These are phyloP conservation scores for Baronia brevicornis DNA, from an alignment of 2,888 invertebrate species.

Conservation along the genomic window DNA sequence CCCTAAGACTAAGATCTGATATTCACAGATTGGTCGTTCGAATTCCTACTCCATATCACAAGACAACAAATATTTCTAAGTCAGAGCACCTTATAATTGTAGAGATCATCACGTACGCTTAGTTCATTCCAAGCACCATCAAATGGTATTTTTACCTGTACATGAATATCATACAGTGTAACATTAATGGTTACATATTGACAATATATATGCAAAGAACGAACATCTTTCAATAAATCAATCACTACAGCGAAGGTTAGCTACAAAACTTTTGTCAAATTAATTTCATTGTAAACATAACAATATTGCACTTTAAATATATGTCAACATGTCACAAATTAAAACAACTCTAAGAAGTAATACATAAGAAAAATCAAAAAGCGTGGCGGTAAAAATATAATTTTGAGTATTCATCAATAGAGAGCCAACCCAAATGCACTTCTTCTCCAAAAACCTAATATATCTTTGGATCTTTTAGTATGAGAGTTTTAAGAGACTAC, in stretches of 20 bases:
- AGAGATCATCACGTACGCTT: conserved; percentile 68
- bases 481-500: conserved; percentile 16
- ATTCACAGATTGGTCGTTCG: conserved; percentile 65
- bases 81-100: conserved; percentile 76
- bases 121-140: conserved; percentile 59
- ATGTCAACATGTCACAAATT: conserved; percentile 8
- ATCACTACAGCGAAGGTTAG: conserved; percentile 42
- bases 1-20: conserved; percentile 53
- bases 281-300: no score
- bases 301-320: no score
- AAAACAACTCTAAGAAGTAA: conserved; percentile 12
- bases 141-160: conserved; percentile 62
- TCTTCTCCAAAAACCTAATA: conserved; percentile 18
- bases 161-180: conserved; percentile 62
- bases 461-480: conserved; percentile 39
- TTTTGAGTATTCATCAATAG: conserved; percentile 58
- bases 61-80: conserved; percentile 67
- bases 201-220: conserved; percentile 57
- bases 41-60: conserved; percentile 63
- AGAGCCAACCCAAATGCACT: conserved; percentile 44
- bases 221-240: conserved; percentile 38
- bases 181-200: conserved; percentile 59
- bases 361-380: conserved; percentile 10
- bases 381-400: conserved; percentile 12
- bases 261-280: no score